These are phyloP conservation scores for Todiramphus chloris DNA, from an alignment of 2,113 vertebrate genomes.

Conservation along the genomic window DNA sequence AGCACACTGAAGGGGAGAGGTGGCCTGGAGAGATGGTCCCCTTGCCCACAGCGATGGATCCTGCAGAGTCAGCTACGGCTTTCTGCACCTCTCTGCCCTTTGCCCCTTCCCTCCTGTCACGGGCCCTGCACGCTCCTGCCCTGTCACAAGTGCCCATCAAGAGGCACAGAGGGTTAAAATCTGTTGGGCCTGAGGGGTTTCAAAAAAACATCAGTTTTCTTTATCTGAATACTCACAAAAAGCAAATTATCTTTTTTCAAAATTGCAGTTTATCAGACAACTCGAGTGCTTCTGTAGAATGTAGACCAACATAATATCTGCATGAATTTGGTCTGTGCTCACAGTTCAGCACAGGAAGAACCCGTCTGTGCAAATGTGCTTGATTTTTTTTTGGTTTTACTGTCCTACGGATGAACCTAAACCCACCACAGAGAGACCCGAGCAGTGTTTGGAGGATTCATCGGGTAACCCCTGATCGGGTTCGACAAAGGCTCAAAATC, in stretches of 20 bases:
- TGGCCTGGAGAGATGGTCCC: fast-evolving
- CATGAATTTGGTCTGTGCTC: too few species aligned
- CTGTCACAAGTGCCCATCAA: fast-evolving
- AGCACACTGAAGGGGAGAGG: not conserved
- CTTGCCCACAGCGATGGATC: fast-evolving
- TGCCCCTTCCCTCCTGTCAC: fast-evolving
- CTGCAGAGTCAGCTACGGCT: fast-evolving
- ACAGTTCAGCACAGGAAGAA: fast-evolving
- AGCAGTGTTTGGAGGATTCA: not conserved
- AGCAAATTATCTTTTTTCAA: not conserved
- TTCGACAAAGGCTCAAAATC: not conserved
- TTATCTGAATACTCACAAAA: not conserved
- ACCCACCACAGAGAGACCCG: too few species aligned
- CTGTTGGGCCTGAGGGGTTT: not conserved
- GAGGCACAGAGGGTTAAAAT: not conserved
- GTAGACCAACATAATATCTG: fast-evolving
- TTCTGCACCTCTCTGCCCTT: not conserved
- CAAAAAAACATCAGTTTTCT: not conserved
- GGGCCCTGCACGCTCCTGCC: not conserved
- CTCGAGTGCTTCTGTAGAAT: not conserved
- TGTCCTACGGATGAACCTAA: not conserved
- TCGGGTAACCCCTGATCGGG: not conserved
- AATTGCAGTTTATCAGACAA: not conserved
- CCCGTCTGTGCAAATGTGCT: fast-evolving
- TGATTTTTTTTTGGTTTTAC: not conserved